Conservation (phyloP, 2,113 vertebrate genomes). For the Crocuta crocuta region DNA sequence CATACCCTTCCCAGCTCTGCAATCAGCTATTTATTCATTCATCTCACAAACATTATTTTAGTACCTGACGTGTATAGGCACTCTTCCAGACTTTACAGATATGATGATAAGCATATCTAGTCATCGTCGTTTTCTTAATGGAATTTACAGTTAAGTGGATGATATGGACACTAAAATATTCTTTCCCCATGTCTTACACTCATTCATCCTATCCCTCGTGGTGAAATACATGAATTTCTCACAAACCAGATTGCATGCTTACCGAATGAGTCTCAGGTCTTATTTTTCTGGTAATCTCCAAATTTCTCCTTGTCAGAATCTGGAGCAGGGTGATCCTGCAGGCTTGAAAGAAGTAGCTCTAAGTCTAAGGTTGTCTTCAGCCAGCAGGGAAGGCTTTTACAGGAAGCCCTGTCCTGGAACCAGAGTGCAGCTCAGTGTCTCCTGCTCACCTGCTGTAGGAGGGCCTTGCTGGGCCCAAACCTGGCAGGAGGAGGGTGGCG, state of each 20-base stretch:
- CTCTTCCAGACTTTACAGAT: background rate
- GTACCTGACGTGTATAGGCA: background rate
- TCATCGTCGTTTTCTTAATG: background rate
- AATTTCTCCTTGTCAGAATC: background rate
- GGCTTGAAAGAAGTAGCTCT: background rate
- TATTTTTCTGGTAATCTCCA: background rate
- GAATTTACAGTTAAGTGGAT: background rate
- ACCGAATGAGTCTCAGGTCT: background rate
- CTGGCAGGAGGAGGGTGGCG: rapidly evolving
- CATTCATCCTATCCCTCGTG: background rate
- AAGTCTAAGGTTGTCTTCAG: background rate
- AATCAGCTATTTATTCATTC: background rate
- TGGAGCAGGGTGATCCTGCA: background rate
- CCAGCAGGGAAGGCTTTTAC: background rate
- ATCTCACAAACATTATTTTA: background rate
- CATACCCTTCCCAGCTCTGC: background rate
- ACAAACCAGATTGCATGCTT: background rate
- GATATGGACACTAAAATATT: background rate
- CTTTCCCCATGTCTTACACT: background rate
- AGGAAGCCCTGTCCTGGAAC: background rate
- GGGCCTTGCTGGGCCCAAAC: background rate
- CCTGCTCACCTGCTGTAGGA: background rate
- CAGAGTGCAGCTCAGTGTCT: rapidly evolving
- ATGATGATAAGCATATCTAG: background rate
- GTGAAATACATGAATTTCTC: background rate